Evolutionary conservation across 2,888 invertebrate genomes (phyloP), one percentile per base, ranked within the genome.

Genomic region (Onthophagus sagittarius): DNA sequence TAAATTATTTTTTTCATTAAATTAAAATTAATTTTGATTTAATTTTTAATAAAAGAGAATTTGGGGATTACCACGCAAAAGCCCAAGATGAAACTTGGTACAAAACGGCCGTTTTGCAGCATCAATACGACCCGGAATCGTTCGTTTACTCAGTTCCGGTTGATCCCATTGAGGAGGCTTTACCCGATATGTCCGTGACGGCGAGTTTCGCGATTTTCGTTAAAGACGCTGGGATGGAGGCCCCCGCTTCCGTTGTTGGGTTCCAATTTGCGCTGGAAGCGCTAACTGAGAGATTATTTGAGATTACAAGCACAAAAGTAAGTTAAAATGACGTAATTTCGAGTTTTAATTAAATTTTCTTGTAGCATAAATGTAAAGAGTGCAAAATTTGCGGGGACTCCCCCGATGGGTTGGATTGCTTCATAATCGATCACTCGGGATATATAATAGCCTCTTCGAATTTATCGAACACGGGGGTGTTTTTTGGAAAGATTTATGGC

Each of bases 11-110:
- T 2, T 3, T 3, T 23, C 23, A 23, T 71, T 71, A 15, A 71
- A 31, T 23, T 23, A 53, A 63, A 69, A 65, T 73, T 74, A 9
- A 23, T n/a, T 62, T 7, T 14, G 6, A 13, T n/a, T 73, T 23
- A 23, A 23, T 53, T 53, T 53, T 53, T 53, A 2, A 53, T 7
- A 31, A 67, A 69, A 62, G 90, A 14, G 91, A 92, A 76, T 95
- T 95, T 81, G 94, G 94, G 7, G 93, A 94, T 79, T 84, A 88
- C 69, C 91, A 95, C 81, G 89, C 88, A 3, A 89, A 89, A 71
- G 93, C 96, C 0, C 93, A 95, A 23, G 95, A 97, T 82, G 96
- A 96, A 84, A 91, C 93, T 0, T 97, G 96, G 95, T 97, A 97
- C 83, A 93, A 94, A 83, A 92, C 94, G 76, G 96, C 97, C 0